These are phyloP conservation scores for Platichthys stellatus DNA, from an alignment of 2,113 vertebrate genomes.

Conservation along the genomic window DNA sequence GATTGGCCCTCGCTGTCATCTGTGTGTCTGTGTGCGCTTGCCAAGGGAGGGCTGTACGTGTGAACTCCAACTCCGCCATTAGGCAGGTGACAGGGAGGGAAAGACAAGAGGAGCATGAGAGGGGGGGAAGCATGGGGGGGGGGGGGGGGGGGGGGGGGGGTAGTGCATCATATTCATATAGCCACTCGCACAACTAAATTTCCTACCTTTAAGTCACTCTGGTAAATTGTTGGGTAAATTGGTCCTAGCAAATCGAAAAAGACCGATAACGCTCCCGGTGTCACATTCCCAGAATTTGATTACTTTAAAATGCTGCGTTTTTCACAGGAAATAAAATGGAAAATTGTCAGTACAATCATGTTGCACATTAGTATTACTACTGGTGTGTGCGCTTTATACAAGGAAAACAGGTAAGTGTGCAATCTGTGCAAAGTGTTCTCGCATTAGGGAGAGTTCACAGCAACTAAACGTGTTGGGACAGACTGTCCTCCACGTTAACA, in stretches of 20 bases:
- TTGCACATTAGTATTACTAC: neutral
- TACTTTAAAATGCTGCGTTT: neutral
- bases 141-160: neutral
- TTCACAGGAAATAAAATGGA: neutral
- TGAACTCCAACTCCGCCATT: slow-evolving; percentile 54
- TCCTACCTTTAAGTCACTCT: neutral
- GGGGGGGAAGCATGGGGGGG: neutral
- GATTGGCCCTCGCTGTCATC: slow-evolving; percentile 39
- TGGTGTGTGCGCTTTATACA: neutral
- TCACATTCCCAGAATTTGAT: neutral
- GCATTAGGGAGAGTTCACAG: neutral
- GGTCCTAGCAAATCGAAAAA: neutral
- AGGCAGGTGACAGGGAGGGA: slow-evolving; percentile 44
- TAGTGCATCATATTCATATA: neutral
- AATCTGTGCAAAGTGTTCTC: neutral
- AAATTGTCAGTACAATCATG: neutral
- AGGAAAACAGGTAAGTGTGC: neutral
- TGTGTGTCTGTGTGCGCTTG: slow-evolving; percentile 26
- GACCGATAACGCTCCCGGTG: neutral
- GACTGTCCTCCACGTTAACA: slow-evolving; percentile 22
- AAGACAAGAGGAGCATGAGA: slow-evolving; percentile 14
- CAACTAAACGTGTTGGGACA: slow-evolving; percentile 19
- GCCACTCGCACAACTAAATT: neutral
- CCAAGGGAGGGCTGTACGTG: slow-evolving; percentile 35
- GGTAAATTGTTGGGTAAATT: slow-evolving; percentile 4